Conservation (phyloP, 2,888 invertebrate species). For the Drosophila cyrtoloma region DNA sequence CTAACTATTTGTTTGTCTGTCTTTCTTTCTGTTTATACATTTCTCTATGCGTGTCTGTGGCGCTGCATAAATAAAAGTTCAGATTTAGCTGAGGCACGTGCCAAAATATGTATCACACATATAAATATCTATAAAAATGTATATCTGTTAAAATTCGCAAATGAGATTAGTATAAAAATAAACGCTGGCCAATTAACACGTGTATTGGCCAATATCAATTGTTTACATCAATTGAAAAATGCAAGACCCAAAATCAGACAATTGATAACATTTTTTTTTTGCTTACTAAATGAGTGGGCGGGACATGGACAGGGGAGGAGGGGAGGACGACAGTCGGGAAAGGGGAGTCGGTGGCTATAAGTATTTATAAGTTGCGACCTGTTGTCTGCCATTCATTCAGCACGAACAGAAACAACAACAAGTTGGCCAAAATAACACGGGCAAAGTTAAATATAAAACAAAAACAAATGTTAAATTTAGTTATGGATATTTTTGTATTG, state of each 20-base stretch:
- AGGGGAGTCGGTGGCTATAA: constrained; percentile 32
- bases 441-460: constrained; percentile 76
- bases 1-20: constrained; percentile 16
- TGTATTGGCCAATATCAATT: constrained; percentile 59
- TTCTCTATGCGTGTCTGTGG: constrained; percentile 8
- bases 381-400: constrained; percentile 73
- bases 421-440: constrained; percentile 67
- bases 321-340: constrained; percentile 10
- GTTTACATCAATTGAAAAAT: constrained; percentile 54
- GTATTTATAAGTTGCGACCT: constrained; percentile 70
- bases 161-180: constrained; percentile 51
- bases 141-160: constrained; percentile 23
- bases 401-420: constrained; percentile 45
- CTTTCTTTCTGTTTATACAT: constrained; percentile 20
- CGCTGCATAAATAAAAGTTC: constrained; percentile 47
- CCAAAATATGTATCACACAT: constrained; percentile 58
- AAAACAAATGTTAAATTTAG: constrained; percentile 80
- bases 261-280: constrained; percentile 58
- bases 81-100: constrained; percentile 72
- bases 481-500: constrained; percentile 69
- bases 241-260: constrained; percentile 48
- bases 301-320: neutral
- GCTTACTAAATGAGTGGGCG: constrained; percentile 1
- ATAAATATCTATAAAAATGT: constrained; percentile 34
- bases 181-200: constrained; percentile 36